phyloP scores from a whole-genome alignment of 2,797 vertebrate species.

The Alca torda region DNA sequence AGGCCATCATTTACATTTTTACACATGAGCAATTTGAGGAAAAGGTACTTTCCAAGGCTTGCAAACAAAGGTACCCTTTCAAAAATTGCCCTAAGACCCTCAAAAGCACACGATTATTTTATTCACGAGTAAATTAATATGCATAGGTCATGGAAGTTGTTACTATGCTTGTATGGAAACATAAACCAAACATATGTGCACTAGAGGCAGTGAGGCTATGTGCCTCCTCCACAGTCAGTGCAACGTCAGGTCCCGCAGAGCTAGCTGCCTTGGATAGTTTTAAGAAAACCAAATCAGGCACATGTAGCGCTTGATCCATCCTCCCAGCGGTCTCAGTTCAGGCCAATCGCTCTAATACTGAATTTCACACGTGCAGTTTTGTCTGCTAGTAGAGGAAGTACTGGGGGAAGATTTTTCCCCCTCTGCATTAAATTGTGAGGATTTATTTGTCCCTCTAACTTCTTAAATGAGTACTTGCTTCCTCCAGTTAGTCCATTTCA shows the following conservation, averaged over 20 bases:
- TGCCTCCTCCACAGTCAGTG: not conserved
- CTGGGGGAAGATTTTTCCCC: not conserved
- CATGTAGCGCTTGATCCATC: not conserved
- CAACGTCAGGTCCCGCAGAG: not conserved
- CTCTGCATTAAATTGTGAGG: not conserved
- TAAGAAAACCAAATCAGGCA: not conserved
- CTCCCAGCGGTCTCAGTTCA: not conserved
- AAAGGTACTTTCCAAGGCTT: not conserved
- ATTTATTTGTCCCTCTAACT: not conserved
- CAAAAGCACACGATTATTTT: not conserved
- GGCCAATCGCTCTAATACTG: not conserved
- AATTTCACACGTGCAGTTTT: not conserved
- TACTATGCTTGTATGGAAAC: not conserved
- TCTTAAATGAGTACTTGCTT: not conserved
- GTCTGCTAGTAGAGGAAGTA: not conserved
- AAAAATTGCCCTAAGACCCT: not conserved
- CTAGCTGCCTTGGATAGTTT: not conserved
- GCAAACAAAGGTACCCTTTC: not conserved
- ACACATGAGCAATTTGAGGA: not conserved
- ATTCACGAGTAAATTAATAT: not conserved
- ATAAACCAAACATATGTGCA: not conserved
- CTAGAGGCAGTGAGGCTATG: not conserved
- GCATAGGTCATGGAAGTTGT: not conserved
- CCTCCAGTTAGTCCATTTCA: not conserved
- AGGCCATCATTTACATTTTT: not conserved